Evolutionary conservation across 2,888 invertebrate genomes (phyloP), one percentile per base, ranked within the genome.

Genomic region (Muschampia plurimacula): DNA sequence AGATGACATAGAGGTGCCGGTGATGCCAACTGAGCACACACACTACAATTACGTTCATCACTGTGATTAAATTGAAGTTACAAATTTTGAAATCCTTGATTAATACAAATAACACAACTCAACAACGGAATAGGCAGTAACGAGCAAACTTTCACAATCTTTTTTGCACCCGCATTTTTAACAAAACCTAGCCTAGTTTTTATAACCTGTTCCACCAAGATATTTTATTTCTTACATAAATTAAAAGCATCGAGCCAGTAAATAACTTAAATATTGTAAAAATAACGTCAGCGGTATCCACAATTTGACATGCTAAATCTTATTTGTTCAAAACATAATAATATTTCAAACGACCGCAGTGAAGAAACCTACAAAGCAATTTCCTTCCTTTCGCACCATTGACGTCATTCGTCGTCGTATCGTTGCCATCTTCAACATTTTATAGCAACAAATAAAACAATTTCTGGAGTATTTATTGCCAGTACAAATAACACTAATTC

Each of bases 401-500:
- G 67, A 67, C 67, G 55, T 55, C 67, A 67, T 41, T 57, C 22
- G 66, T n/a, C 52, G 66, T 57, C 55, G 28, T 65, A 65, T 65
- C 36, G 65, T 49, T 39, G 36, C 49, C 65, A 65, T 67, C 55
- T 39, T 41, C 55, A 13, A 65, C 52, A 57, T 52, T 68, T 62
- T 69, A 63, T 46, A 46, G 60, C 36, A 46, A 57, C 57, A 65
- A 57, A 70, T 57, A 65, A 65, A 70, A 65, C 52, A 69, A 52
- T 39, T 66, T 44, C 8, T 57, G 15, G 32, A 44, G 44, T 12
- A 65, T 59, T 71, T 59, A 71, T 46, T 66, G 46, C 39, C 49
- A 57, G n/a, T 59, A 64, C 3, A 59, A 41, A 71, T 39, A 39
- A 57, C 15, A 32, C 22, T 55, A 63, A 69, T 55, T 52, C 62